These are phyloP conservation scores for Lasioglossum oenotherae DNA, from an alignment of 2,888 invertebrate genomes.

Conservation along the genomic window DNA sequence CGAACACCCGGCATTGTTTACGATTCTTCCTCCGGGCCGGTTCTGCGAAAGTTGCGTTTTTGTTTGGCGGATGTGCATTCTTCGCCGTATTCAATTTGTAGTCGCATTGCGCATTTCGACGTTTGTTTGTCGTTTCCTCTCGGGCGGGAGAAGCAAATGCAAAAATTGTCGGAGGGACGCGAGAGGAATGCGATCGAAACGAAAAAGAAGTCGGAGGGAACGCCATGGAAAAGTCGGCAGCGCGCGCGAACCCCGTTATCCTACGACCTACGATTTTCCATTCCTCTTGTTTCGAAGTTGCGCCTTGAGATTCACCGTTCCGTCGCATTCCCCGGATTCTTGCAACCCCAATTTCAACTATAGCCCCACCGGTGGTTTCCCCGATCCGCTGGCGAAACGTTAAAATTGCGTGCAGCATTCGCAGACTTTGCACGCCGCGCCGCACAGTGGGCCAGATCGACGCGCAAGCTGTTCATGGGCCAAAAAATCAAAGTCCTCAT, in stretches of 20 bases:
- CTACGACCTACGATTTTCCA: slow-evolving; percentile 49
- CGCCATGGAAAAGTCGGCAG: slow-evolving; percentile 9
- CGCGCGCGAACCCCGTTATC: slow-evolving; percentile 5
- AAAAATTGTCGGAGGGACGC: neutral
- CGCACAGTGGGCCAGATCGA: no score
- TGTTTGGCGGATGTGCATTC: neutral
- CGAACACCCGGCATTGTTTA: neutral
- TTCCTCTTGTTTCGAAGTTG: slow-evolving; percentile 41
- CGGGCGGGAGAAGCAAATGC: neutral
- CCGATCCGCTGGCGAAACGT: slow-evolving; percentile 31
- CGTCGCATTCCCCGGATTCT: slow-evolving; percentile 48
- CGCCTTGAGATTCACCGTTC: slow-evolving; percentile 36
- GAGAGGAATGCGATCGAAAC: slow-evolving; percentile 1
- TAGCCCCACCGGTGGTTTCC: slow-evolving; percentile 25
- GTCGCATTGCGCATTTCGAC: neutral
- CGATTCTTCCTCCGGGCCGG: neutral
- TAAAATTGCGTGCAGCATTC: slow-evolving; percentile 8
- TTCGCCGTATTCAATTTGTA: neutral
- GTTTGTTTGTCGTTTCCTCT: neutral
- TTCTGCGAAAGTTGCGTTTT: neutral
- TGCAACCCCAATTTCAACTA: slow-evolving; percentile 51
- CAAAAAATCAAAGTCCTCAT: no score
- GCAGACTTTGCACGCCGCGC: neutral
- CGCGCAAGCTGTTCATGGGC: no score
- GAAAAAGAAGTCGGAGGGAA: neutral